Percentiles rank a stretch among this genome's conserved stretches.
These are phyloP conservation scores for Cotesia vestalis DNA, from an alignment of 1,140 invertebrate genomes.

Conservation along the genomic window DNA sequence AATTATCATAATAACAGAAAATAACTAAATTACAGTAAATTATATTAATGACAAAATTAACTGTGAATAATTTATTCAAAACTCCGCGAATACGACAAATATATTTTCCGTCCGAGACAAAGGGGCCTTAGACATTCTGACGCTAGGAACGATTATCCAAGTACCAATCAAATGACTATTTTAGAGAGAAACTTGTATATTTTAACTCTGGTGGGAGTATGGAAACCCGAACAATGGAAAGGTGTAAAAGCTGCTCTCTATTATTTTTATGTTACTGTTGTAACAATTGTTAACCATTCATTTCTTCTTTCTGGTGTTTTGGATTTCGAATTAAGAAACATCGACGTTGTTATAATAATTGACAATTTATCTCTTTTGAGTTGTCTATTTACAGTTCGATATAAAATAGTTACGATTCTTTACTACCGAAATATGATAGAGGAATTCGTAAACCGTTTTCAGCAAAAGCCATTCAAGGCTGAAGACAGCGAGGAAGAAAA, in stretches of 20 bases:
- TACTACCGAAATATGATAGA: neutral
- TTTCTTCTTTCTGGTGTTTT: neutral
- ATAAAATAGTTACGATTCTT: neutral
- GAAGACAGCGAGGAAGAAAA: neutral
- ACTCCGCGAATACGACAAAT: too few relatives aligned
- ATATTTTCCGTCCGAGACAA: too few relatives aligned
- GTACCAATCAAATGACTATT: too few relatives aligned
- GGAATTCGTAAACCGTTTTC: neutral
- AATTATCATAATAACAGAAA: too few relatives aligned
- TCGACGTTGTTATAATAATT: neutral
- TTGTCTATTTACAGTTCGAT: neutral
- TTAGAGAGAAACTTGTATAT: neutral
- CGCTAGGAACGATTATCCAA: too few relatives aligned
- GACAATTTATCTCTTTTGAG: neutral
- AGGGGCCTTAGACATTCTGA: too few relatives aligned
- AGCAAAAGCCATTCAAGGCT: neutral
- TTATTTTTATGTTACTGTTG: neutral
- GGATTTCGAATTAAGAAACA: neutral
- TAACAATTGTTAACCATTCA: neutral
- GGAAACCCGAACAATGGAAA: neutral
- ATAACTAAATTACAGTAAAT: too few relatives aligned
- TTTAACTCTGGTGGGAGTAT: neutral
- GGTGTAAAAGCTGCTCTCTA: neutral
- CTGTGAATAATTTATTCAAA: too few relatives aligned
- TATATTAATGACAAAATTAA: too few relatives aligned